phyloP scores from a whole-genome alignment of 2,113 vertebrate genomes.

The Anas platyrhynchos region DNA sequence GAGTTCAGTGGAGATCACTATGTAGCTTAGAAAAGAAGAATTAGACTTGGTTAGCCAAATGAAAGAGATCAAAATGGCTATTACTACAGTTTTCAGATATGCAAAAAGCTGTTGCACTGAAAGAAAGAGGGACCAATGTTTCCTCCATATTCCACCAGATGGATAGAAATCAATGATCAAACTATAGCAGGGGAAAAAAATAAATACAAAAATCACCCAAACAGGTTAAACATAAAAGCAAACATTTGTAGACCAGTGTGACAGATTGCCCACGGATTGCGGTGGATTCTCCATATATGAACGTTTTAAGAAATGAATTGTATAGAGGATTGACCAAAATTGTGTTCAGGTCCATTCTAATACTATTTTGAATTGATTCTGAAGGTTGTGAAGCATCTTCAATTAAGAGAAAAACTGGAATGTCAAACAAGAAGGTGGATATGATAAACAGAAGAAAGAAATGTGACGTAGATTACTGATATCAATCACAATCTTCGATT shows the following conservation, averaged over 20 bases:
- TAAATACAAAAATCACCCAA: neutral
- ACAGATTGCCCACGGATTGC: neutral
- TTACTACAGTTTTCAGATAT: neutral
- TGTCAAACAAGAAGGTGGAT: neutral
- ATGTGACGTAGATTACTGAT: neutral
- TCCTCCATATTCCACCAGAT: neutral
- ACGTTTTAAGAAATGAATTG: neutral
- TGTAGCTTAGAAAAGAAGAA: neutral
- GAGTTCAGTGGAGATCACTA: neutral
- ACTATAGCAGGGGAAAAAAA: neutral
- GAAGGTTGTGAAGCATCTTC: accelerated
- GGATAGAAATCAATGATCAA: neutral
- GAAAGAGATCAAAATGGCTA: neutral
- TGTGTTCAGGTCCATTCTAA: neutral
- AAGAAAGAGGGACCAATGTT: neutral
- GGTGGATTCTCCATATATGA: neutral
- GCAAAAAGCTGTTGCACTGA: neutral
- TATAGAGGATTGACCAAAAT: neutral
- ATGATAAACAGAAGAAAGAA: neutral
- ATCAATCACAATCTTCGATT: neutral
- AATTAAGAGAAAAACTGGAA: neutral
- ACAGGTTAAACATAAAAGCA: neutral
- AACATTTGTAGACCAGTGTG: neutral
- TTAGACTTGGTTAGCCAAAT: neutral
- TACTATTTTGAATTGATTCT: neutral